Base-by-base conservation (phyloP, 2,888 invertebrate species). In the Neria commutata region DNA sequence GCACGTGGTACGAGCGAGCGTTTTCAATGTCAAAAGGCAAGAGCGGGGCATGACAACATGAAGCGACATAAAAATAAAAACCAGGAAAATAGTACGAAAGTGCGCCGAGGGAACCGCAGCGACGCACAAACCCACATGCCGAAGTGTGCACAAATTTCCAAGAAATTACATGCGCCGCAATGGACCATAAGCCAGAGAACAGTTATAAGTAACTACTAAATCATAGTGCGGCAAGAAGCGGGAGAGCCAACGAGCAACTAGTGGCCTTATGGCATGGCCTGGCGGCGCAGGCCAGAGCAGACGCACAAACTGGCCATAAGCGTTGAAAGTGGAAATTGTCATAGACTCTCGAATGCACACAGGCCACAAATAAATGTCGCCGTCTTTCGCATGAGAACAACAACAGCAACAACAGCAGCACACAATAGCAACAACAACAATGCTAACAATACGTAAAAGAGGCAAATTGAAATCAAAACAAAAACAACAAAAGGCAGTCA, bases 61-160 rank as follows among this genome's bases (percentile, higher is more conserved):
- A 53, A 47, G 46, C 46, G 42, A 34, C 48, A 42, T n/a, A 19
- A 16, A 26, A 49, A 42, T 21, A 49, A 24, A 60, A 62, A 61
- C 63, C 65, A 66, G 66, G 70, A 69, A 68, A 69, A 69, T 67
- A 67, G 67, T 62, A 24, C 25, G 21, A 51, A 51, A 48, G 60
- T 57, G 63, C 66, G 70, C 64, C 55, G 64, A 65, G 70, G n/a
- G 37, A 37, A 37, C 11, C 11, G 19, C 6, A 29, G 29, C 37
- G 4, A 14, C 8, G n/a, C 6, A 37, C 10, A 14, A n/a, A 14
- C 23, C 21, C 26, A 29, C 51, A 75, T 75, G 71, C 75, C 76
- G 67, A 77, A 75, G 73, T 77, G 77, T 77, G 76, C 76, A 77
- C 75, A 76, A 74, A 77, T 74, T 76, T 77, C 77, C 74, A 67